Evolutionary conservation across 2,888 invertebrate species (phyloP), one percentile per base, ranked within the genome.

Genomic region (Barypeithes pellucidus): DNA sequence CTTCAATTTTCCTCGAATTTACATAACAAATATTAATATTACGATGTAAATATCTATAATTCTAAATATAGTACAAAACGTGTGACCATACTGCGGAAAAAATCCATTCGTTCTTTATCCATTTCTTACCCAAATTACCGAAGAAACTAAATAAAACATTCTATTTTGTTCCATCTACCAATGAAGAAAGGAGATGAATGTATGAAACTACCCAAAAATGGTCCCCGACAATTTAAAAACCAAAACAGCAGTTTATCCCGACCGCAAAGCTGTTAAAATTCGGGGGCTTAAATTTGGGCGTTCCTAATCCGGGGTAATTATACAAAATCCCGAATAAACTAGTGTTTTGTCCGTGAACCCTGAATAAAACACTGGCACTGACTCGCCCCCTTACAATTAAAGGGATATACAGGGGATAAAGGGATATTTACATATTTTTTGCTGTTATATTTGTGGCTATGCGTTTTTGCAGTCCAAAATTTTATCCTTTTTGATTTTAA

Each of bases 291-390:
- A 54, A 54, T 54, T 54, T 54, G 54, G 33, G 54, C 33, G 54
- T 14, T 54, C 33, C 33, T 54, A 54, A 54, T 54, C 54, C 54
- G 7, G 54, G 54, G 33, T 54, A 54, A 54, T 54, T 54, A 54
- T 54, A 54, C 54, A 33, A 54, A 54, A 54, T 29, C 54, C 54
- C 54, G 33, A 33, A 54, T 54, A 33, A 54, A 54, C 54, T 54
- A 54, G 29, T 54, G 54, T 54, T 54, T 2, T 54, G 54, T 24
- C 33, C 33, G 54, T 33, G 33, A 54, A 54, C 14, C 54, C 54
- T 33, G 54, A 33, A 54, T 54, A 54, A 54, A 54, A 54, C 54
- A 54, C 54, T 24, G 4, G 24, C 52, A 52, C n/a, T 52, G 52
- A 52, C 24, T 33, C 33, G 33, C 54, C 54, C 54, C 16, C 33